phyloP scores from a whole-genome alignment of 1,140 invertebrate genomes.

The Drosophila baimaii region DNA sequence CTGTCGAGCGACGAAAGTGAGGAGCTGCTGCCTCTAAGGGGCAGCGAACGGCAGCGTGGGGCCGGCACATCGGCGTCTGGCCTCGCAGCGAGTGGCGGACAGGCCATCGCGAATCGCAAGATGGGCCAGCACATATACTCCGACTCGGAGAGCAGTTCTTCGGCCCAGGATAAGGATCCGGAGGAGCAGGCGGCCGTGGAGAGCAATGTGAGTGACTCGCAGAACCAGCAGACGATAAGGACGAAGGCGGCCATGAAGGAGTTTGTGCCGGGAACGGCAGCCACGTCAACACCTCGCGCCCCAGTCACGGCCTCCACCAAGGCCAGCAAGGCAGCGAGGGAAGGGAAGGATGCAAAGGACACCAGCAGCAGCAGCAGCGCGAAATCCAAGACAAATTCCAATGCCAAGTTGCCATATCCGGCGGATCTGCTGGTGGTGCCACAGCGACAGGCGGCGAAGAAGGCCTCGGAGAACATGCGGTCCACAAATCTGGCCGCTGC shows the following conservation, averaged over 20 bases:
- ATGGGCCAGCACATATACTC: constrained; percentile 77
- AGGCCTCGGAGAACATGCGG: constrained; percentile 94
- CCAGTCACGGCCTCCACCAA: constrained; percentile 39
- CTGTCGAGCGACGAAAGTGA: constrained; percentile 90
- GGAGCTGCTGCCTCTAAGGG: constrained; percentile 87
- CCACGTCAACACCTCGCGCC: constrained; percentile 35
- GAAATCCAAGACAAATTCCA: constrained; percentile 40
- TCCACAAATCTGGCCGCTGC: constrained; percentile 85
- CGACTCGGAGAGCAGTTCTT: constrained; percentile 70
- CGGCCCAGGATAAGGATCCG: constrained; percentile 28
- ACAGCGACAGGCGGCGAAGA: constrained; percentile 94
- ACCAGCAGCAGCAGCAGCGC: constrained; percentile 7
- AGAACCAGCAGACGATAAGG: constrained; percentile 87
- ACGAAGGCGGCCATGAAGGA: constrained; percentile 94
- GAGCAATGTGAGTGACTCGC: constrained; percentile 87
- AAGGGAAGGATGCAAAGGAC: constrained; percentile 40
- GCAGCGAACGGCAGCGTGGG: constrained; percentile 8
- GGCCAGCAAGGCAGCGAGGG: constrained; percentile 50
- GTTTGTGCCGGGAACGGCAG: constrained; percentile 85
- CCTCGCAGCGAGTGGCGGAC: constrained; percentile 84
- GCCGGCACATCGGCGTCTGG: constrained; percentile 84
- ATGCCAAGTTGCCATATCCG: constrained; percentile 84
- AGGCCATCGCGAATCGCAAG: constrained; percentile 56
- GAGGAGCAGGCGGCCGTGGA: constrained; percentile 83
- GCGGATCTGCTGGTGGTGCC: constrained; percentile 94